Percentiles rank a stretch among this genome's conserved stretches.
These are phyloP conservation scores for Notothenia coriiceps DNA, from an alignment of 2,113 vertebrate species.

Conservation along the genomic window DNA sequence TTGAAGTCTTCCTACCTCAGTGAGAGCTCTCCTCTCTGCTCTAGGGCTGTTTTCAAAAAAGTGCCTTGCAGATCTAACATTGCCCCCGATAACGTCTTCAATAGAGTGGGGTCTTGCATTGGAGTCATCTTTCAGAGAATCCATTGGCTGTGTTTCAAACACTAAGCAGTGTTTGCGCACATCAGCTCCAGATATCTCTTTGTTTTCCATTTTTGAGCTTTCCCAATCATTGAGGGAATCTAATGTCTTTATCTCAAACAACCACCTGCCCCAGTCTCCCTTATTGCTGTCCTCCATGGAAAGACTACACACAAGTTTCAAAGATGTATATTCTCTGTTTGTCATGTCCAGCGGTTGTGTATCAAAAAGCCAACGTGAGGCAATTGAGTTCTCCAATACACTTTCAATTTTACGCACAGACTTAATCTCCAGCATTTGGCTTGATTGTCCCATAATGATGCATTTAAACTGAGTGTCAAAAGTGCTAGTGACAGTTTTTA, in stretches of 20 bases:
- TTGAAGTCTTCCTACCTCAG: constrained; percentile 87
- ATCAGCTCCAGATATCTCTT: constrained; percentile 86
- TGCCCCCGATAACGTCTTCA: constrained; percentile 88
- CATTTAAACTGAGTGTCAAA: constrained; percentile 90
- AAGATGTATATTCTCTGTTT: constrained; percentile 80
- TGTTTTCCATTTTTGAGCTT: constrained; percentile 78
- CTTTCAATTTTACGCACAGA: constrained; percentile 88
- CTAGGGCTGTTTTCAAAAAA: constrained; percentile 91
- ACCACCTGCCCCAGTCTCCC: constrained; percentile 85
- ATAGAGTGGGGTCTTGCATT: constrained; percentile 69
- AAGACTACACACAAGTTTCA: constrained; percentile 87
- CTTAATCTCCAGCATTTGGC: constrained; percentile 89
- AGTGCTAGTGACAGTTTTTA: constrained; percentile 87
- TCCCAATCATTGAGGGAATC: constrained; percentile 86
- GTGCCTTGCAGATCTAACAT: constrained; percentile 88
- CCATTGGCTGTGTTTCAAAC: constrained; percentile 90
- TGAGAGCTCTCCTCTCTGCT: constrained; percentile 80
- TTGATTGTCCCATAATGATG: constrained; percentile 87
- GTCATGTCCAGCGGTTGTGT: constrained; percentile 87
- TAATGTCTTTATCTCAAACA: constrained; percentile 90
- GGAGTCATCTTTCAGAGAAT: constrained; percentile 85
- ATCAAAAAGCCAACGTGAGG: constrained; percentile 89
- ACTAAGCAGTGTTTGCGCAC: constrained; percentile 90
- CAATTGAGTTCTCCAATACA: constrained; percentile 87
- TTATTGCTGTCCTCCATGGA: constrained; percentile 88